Percentiles rank a stretch among this genome's conserved stretches.
These are phyloP conservation scores for Pygoscelis antarcticus DNA, from an alignment of 2,113 vertebrate species.

Conservation along the genomic window DNA sequence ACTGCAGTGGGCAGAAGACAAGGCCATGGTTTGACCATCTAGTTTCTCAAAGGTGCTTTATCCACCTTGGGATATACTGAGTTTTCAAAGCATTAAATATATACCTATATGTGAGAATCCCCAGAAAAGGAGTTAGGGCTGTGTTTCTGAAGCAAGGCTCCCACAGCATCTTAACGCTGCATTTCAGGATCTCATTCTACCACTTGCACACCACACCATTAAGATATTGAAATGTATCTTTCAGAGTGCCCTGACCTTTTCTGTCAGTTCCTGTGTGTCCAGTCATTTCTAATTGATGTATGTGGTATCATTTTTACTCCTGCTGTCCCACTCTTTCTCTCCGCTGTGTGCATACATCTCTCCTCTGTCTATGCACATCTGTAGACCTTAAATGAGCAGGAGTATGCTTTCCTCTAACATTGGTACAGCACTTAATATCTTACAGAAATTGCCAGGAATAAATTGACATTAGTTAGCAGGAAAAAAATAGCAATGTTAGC, in stretches of 20 bases:
- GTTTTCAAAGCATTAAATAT: neutral
- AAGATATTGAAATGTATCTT: neutral
- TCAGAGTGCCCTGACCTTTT: neutral
- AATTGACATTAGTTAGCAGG: neutral
- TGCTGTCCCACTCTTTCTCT: neutral
- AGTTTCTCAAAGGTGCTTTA: neutral
- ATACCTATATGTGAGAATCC: neutral
- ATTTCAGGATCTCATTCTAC: neutral
- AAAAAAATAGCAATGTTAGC: neutral
- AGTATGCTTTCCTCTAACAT: neutral
- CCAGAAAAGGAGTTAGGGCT: neutral
- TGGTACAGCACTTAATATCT: too few species aligned
- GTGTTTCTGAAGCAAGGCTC: neutral
- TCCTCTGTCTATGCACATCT: neutral
- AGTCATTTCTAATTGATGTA: neutral
- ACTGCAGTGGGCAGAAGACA: neutral
- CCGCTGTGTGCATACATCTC: neutral
- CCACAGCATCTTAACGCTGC: neutral
- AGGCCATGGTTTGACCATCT: neutral
- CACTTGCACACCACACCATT: neutral
- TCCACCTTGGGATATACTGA: neutral
- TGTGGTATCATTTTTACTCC: neutral
- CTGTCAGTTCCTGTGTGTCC: neutral
- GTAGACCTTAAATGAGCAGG: neutral
- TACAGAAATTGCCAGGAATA: neutral